Conservation (phyloP, 2,113 vertebrate species). For the Calidris pugnax region DNA sequence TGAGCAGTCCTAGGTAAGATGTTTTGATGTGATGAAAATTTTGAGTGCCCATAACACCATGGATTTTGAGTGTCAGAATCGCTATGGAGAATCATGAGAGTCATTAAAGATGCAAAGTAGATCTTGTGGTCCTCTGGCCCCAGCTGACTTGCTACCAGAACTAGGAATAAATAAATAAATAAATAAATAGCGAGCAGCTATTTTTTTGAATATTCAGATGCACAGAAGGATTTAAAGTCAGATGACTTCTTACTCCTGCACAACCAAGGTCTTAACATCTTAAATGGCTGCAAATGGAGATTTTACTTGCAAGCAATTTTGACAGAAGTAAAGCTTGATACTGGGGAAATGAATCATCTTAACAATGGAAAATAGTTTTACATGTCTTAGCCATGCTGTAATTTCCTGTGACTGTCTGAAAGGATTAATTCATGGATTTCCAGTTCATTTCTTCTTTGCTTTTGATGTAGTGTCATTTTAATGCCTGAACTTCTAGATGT, state of each 20-base stretch:
- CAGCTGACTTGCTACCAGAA: not conserved
- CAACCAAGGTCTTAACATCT: not conserved
- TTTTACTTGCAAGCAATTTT: not conserved
- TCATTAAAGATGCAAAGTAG: not conserved
- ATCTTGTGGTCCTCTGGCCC: not conserved
- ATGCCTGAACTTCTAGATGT: not conserved
- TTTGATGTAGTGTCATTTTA: not conserved
- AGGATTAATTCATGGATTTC: slow-evolving; percentile 14
- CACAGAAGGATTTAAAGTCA: not conserved
- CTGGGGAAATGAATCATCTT: not conserved
- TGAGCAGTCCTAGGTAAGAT: not conserved
- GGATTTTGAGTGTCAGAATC: not conserved
- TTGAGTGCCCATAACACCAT: not conserved
- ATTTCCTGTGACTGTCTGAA: not conserved
- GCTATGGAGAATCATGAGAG: not conserved
- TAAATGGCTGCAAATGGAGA: not conserved
- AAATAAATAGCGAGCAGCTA: too few relatives aligned
- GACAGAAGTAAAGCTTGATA: not conserved
- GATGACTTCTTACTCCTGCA: not conserved
- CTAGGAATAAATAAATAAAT: not conserved
- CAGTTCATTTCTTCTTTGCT: not conserved
- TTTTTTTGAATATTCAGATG: not conserved
- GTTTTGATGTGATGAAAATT: not conserved
- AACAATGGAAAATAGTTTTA: not conserved
- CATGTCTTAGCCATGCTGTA: not conserved